Evolutionary conservation across 2,888 invertebrate genomes (phyloP), one percentile per base, ranked within the genome.

Genomic region (Heteropelma amictum): DNA sequence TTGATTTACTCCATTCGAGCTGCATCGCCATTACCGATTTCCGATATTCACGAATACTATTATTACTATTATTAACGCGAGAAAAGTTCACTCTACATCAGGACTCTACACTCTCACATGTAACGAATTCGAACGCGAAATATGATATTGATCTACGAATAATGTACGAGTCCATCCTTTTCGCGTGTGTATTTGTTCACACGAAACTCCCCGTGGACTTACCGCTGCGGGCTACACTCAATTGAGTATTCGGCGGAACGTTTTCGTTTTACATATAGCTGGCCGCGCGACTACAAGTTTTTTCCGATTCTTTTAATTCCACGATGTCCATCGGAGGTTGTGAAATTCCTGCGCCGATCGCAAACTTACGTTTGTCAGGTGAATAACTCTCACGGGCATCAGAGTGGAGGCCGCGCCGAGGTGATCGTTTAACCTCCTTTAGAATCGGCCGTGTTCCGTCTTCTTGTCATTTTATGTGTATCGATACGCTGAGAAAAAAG

Each of bases 231-330:
- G 65, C 68, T 49, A 47, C 74, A 38, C n/a, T n/a, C 64, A 74
- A 77, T 74, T 77, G 64, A 77, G 74, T 74, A 77, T 77, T 77
- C 71, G 61, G 38, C 51, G 35, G 60, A 35, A 58, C 23, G 61
- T 51, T 28, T 19, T 42, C 58, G 47, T 30, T 12, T 10, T 54
- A 45, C 4, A 12, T 23, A 19, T 49, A 49, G 6, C 38, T 40
- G 26, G 17, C n/a, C 47, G 56, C 33, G 19, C 60, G 61, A 56
- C 51, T 30, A 49, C 61, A 54, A 38, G 30, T 38, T 70, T 40
- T 49, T 42, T 40, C 60, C 8, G 3, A 8, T 49, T 28, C 54
- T 63, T 67, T 30, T 51, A 68, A 64, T 63, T 60, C 12, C 30
- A 2, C 7, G 14, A 17, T 47, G 69, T 64, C 58, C 38, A 60